Base-by-base conservation (phyloP, 2,113 vertebrate species). In the Nerophis lumbriciformis region DNA sequence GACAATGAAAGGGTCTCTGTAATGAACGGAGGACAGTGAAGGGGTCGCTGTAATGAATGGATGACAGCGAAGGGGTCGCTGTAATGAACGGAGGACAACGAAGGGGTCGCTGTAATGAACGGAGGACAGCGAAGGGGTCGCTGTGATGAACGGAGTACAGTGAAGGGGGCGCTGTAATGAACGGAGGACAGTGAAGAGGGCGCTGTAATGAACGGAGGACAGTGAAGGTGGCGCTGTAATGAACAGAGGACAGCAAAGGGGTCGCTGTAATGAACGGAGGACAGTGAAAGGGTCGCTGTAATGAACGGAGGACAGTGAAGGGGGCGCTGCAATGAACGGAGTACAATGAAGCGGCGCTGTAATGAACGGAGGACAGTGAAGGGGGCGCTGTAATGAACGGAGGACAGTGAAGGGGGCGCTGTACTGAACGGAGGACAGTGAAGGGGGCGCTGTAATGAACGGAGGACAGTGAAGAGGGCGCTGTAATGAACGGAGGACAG, bases 401-500 rank as follows among this genome's bases (percentile, higher is more conserved):
- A 93, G 92, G 94, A 93, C 94, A 94, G 94, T 94, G 88, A 88
- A 88, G 93, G 92, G 92, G 85, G 89, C 90, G 83, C 84, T 91
- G 90, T 91, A 94, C 92, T 95, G 94, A 98, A 94, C 91, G 93
- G 90, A 93, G 92, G 94, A 93, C 94, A 94, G 94, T 94, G 88
- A 88, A 28, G n/a, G 21, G 21, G 21, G 21, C 21, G 21, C 21
- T 28, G 21, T 28, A 3, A 28, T 28, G 21, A 28, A 28, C 21
- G 21, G 21, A 88, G 21, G 21, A 28, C 21, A 1, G 21, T 28
- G 21, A 28, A 28, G 93, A 92, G 92, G 85, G 89, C 90, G 83
- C 84, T 91, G 90, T 91, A 94, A 93, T 95, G 94, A 98, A 94
- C 91, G 93, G 90, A 93, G 92, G 94, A 93, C 94, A 94, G 94